Percentiles rank a stretch among this genome's conserved stretches.
phyloP scores from a whole-genome alignment of 2,113 vertebrate genomes.

The Microcebus tavaratra region DNA sequence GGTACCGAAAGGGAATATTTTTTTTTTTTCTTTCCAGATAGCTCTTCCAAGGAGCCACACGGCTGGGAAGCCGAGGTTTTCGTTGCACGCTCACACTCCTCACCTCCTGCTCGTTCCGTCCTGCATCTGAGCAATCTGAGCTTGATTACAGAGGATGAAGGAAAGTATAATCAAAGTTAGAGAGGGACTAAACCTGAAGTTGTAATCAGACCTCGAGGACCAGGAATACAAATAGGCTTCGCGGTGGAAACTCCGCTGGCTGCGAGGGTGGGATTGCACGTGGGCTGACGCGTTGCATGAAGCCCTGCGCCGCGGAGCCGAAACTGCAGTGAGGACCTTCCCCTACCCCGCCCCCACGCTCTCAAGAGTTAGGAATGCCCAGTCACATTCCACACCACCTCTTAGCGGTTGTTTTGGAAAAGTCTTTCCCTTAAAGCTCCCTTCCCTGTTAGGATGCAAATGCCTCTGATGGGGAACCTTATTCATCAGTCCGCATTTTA shows the following conservation, averaged over 20 bases:
- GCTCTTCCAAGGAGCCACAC: slow-evolving; percentile 17
- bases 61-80: neutral
- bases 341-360: neutral
- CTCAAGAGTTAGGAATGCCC: neutral
- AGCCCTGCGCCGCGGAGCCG: neutral
- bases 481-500: neutral
- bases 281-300: neutral
- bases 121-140: slow-evolving; percentile 28
- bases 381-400: neutral
- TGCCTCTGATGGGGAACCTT: neutral
- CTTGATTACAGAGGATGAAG: slow-evolving; percentile 54
- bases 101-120: neutral
- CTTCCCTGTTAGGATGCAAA: neutral
- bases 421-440: neutral
- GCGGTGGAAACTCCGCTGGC: slow-evolving; percentile 28
- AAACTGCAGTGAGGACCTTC: neutral
- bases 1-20: slow-evolving; percentile 1
- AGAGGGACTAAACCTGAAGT: slow-evolving; percentile 25
- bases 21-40: neutral
- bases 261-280: neutral
- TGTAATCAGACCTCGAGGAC: slow-evolving; percentile 56
- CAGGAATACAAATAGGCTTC: neutral
- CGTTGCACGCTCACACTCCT: neutral
- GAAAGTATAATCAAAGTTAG: slow-evolving; percentile 62
- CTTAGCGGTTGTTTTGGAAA: neutral